Evolutionary conservation across 2,888 invertebrate genomes (phyloP).

Genomic region (Agriotes lineatus): DNA sequence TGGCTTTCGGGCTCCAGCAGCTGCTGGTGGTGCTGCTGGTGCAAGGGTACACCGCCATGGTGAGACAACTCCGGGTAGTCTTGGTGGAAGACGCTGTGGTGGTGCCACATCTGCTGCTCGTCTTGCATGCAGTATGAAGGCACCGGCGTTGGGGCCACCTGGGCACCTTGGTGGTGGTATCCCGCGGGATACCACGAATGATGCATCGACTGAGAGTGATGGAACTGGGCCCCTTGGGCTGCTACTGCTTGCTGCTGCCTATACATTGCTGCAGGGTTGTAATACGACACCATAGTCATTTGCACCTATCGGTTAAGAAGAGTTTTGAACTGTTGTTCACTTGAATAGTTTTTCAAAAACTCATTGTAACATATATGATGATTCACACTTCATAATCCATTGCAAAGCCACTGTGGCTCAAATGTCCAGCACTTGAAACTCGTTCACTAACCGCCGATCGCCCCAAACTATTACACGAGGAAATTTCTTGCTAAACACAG

Average conservation of each 20-base stretch:
- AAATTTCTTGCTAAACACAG: background rate
- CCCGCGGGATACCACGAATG: constrained; percentile 66
- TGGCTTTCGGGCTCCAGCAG: constrained; percentile 59
- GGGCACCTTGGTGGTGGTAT: constrained; percentile 66
- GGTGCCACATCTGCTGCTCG: constrained; percentile 66
- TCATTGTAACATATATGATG: background rate
- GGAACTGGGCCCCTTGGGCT: constrained; percentile 70
- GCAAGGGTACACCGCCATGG: constrained; percentile 66
- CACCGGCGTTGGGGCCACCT: constrained; percentile 48
- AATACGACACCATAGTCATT: constrained; percentile 78
- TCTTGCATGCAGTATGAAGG: constrained; percentile 62
- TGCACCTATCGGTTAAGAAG: background rate
- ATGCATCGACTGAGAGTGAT: constrained; percentile 54
- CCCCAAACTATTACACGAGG: background rate
- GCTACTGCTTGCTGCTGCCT: constrained; percentile 60
- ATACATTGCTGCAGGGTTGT: constrained; percentile 72
- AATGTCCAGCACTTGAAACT: no score
- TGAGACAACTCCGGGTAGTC: constrained; percentile 65
- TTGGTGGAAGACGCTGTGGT: constrained; percentile 66
- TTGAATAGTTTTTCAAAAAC: background rate
- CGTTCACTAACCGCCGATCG: no score
- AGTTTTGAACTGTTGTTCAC: background rate
- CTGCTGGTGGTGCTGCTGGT: constrained; percentile 64
- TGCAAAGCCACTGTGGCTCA: no score
- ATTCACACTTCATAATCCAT: no score